Evolutionary conservation across 23 tunicate species (phyloP).

Genomic region (Trididemnum clinides): DNA sequence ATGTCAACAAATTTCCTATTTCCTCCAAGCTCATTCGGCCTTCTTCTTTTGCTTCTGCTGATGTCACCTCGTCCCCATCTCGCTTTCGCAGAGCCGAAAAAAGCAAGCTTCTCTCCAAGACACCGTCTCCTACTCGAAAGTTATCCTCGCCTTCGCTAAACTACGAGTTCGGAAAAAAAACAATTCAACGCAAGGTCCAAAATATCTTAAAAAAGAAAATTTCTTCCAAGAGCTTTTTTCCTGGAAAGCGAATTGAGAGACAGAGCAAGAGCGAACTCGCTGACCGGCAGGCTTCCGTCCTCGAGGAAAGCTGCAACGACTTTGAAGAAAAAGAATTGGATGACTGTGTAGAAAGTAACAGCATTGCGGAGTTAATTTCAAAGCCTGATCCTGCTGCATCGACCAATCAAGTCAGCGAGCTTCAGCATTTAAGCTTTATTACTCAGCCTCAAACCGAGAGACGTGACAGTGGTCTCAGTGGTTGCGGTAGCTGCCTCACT

Average conservation of each 20-base stretch:
- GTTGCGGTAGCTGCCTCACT: conserved; percentile 43
- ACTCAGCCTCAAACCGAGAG: conserved; percentile 27
- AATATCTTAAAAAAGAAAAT: not conserved
- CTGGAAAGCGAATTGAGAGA: not conserved
- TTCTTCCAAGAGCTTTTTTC: not conserved
- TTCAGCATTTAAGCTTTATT: not conserved
- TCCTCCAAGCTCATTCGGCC: not conserved
- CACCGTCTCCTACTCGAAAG: conserved; percentile 7
- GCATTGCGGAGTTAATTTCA: not conserved
- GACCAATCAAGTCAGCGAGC: not conserved
- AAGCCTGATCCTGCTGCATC: not conserved
- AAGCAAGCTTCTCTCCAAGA: not conserved
- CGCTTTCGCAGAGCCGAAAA: not conserved
- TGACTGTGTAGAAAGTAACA: not conserved
- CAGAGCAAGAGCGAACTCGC: not conserved
- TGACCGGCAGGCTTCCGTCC: not conserved
- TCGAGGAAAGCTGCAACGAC: not conserved
- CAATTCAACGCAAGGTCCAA: conserved; percentile 16
- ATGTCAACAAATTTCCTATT: not conserved
- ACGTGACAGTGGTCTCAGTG: conserved; percentile 77
- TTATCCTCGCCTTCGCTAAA: not conserved
- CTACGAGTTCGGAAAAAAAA: not conserved
- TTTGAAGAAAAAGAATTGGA: not conserved
- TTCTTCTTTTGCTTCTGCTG: not conserved
- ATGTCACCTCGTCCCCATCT: not conserved